Evolutionary conservation across 2,797 vertebrate species (phyloP), one percentile per base, ranked within the genome.

Genomic region (Trematomus bernacchii): DNA sequence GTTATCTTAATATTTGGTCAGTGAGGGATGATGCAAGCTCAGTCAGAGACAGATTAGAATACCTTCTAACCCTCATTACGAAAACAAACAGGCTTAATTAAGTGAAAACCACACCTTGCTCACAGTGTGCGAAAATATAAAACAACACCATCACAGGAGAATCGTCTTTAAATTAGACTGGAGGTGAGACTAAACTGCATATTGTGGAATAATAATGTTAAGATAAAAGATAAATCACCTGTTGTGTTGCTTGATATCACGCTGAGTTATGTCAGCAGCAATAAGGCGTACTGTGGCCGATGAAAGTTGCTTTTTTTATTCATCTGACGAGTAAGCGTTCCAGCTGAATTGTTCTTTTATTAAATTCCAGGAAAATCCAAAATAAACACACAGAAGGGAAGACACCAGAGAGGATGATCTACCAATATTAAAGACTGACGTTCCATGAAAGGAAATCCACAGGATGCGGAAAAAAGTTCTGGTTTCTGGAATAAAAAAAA

Each of bases 151-250:
- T 53, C 60, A 13, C 42, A 48, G 66, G 50, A 68, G 43, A 67
- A 54, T 58, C 60, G 14, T 46, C 40, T 63, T 53, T 73, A 84
- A 9, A 82, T 47, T 53, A 85, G 60, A 81, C 3, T 57, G 15
- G 54, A 75, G 64, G 64, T 51, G 58, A 73, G 67, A 30, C 10
- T 44, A 27, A 76, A 80, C 57, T 46, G 51, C 62, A 21, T 55
- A n/a, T 57, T 18, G 33, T 33, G 16, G 37, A 69, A 33, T 21
- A 43, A 61, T 18, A 19, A 30, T 16, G 55, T 75, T 65, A 4
- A 55, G 72, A 81, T 82, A 16, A 79, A 77, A 80, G 44, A 62
- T 18, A 52, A 70, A 62, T 70, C 70, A 63, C 66, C 77, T 80
- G 79, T 51, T 63, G 73, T 21, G 66, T 27, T 79, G 21, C 4